Conservation (phyloP, 1,140 invertebrate genomes). For the Drosophila lini region DNA sequence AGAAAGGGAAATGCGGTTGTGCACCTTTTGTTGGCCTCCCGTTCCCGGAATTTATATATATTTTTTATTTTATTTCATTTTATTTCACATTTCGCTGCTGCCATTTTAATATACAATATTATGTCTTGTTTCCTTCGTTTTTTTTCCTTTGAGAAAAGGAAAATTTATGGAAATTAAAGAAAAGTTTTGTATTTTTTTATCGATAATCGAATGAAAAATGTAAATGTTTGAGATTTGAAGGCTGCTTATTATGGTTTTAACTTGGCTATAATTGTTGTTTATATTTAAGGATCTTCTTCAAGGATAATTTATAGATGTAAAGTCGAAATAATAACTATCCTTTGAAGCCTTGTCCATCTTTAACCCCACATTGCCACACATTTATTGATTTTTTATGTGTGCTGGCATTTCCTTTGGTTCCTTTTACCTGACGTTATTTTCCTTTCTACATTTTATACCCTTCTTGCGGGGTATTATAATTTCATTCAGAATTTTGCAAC, state of each 20-base stretch:
- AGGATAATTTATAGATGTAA: not conserved
- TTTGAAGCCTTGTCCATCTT: not conserved
- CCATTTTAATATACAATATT: slow-evolving; percentile 60
- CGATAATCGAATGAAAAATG: slow-evolving; percentile 54
- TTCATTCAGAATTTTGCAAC: no score
- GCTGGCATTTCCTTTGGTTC: not conserved
- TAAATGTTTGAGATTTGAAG: slow-evolving; percentile 1
- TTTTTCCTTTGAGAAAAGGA: slow-evolving; percentile 17
- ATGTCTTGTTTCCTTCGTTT: slow-evolving; percentile 22
- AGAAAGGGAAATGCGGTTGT: slow-evolving; percentile 2
- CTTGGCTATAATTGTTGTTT: not conserved
- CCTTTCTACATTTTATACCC: no score
- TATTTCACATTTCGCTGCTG: slow-evolving; percentile 53
- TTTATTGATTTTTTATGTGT: slow-evolving; percentile 11
- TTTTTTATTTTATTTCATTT: slow-evolving; percentile 58
- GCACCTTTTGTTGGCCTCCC: slow-evolving; percentile 59
- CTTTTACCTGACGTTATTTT: not conserved
- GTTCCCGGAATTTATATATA: slow-evolving; percentile 51
- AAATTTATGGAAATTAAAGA: slow-evolving; percentile 72
- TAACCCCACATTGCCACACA: not conserved
- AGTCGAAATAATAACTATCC: not conserved
- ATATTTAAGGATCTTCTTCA: not conserved
- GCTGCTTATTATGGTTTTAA: not conserved
- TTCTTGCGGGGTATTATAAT: no score
- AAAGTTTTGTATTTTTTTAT: slow-evolving; percentile 50